phyloP scores from a whole-genome alignment of 1,140 invertebrate genomes.

The Eufriesea mexicana region DNA sequence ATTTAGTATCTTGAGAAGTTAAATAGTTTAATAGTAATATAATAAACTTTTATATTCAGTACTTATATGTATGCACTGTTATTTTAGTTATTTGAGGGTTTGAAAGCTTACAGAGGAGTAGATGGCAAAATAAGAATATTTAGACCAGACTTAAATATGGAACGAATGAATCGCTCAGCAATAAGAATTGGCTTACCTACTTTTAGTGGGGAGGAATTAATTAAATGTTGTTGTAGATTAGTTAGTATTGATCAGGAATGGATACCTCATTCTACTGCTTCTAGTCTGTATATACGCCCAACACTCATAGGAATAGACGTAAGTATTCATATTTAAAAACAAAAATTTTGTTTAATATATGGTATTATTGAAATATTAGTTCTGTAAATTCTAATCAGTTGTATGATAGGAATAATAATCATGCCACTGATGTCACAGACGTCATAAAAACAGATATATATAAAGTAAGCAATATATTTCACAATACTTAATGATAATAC shows the following conservation, averaged over 20 bases:
- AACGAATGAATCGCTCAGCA: conserved; percentile 94
- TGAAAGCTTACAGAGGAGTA: conserved; percentile 98
- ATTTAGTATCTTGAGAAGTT: not conserved
- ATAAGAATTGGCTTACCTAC: conserved; percentile 92
- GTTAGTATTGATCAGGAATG: conserved; percentile 97
- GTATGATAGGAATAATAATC: conserved; percentile 29
- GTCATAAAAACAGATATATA: conserved; percentile 54
- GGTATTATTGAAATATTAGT: conserved; percentile 32
- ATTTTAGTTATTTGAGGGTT: conserved; percentile 97
- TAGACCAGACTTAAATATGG: conserved; percentile 97
- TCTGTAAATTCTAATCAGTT: conserved; percentile 32
- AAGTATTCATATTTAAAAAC: conserved; percentile 78
- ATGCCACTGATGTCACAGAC: conserved; percentile 63
- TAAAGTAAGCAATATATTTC: conserved; percentile 62
- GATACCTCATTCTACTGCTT: conserved; percentile 95
- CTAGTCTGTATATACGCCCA: conserved; percentile 97
- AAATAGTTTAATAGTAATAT: not conserved
- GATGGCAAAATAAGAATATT: conserved; percentile 97
- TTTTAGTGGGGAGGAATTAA: conserved; percentile 94
- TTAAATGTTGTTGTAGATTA: conserved; percentile 93
- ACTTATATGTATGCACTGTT: conserved; percentile 35
- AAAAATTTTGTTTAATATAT: conserved; percentile 9
- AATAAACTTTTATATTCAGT: not conserved
- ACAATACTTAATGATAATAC: conserved; percentile 66
- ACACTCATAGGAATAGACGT: conserved; percentile 98